phyloP scores from a whole-genome alignment of 2,797 vertebrate genomes.

The Gadopsis bispinosus region DNA sequence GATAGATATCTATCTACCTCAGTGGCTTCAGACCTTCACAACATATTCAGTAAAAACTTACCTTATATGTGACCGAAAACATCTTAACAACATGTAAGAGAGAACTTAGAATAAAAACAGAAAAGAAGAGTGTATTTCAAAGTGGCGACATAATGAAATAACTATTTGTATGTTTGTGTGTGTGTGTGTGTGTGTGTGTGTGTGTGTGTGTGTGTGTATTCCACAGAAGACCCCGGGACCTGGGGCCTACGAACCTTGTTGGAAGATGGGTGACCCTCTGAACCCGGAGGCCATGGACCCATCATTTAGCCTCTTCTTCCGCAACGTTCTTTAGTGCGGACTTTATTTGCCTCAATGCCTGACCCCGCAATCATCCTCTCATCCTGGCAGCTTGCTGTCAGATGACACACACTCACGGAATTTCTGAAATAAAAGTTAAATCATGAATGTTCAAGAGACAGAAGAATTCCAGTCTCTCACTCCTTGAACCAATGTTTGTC shows the following conservation, averaged over 20 bases:
- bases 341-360: slow-evolving; percentile 17
- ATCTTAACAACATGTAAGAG: neutral
- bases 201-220: slow-evolving; percentile 18
- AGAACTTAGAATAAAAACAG: neutral
- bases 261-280: slow-evolving; percentile 71
- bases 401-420: neutral
- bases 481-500: slow-evolving; percentile 46
- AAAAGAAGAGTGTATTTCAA: neutral
- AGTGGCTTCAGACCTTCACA: neutral
- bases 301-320: slow-evolving; percentile 80
- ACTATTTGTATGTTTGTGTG: neutral
- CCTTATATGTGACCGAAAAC: neutral
- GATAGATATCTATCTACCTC: neutral
- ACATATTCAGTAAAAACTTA: neutral
- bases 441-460: neutral
- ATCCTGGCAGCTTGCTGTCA: neutral
- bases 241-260: slow-evolving; percentile 74
- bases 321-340: slow-evolving; percentile 71
- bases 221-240: slow-evolving; percentile 84
- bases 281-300: slow-evolving; percentile 60
- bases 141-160: neutral
- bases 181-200: slow-evolving; percentile 7
- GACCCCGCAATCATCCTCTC: neutral
- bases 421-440: slow-evolving; percentile 34
- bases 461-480: slow-evolving; percentile 30